Evolutionary conservation across 2,113 vertebrate genomes (phyloP), one percentile per base, ranked within the genome.

Genomic region (Limanda limanda): DNA sequence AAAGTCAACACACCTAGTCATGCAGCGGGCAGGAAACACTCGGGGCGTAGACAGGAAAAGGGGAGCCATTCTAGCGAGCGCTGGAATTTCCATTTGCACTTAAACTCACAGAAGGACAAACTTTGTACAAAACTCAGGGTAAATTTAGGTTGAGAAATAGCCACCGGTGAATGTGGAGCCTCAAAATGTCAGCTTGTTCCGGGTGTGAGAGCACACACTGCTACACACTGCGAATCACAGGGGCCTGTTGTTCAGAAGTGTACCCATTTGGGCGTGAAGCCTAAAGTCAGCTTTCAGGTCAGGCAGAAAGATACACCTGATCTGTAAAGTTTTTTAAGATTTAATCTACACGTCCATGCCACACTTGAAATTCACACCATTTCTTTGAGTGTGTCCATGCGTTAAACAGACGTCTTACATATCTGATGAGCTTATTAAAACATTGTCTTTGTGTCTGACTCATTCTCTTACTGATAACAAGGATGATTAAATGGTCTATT

Each of bases 11-110:
- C 86, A 87, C 88, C 89, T 87, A 87, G 88, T 91, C 79, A 80
- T 70, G 85, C 79, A 81, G 86, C 68, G 47, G 87, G 84, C 91
- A 94, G 92, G 94, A 94, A 94, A 90, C 87, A 82, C 61, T 56
- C 17, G 83, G 91, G 94, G 92, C 86, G 92, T 91, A 78, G 91
- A 79, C 94, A 93, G 94, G 93, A 95, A 94, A 90, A 76, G 85
- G 83, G 80, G 87, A 82, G 87, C 86, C 81, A 48, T 89, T 91
- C 83, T 85, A 81, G 69, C 78, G 7, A 90, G 82, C 68, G 61
- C 68, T 90, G 92, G 91, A 95, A 94, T 93, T 91, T 92, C 91
- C 88, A 91, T 88, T 84, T 91, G 83, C 78, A 68, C 85, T 84
- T 68, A 25, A 86, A 81, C 68, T 83, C 83, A 70, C 79, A 90